phyloP scores from a whole-genome alignment of 53 echinoderm and acorn worm genomes.

The Hippasteria phrygiana region DNA sequence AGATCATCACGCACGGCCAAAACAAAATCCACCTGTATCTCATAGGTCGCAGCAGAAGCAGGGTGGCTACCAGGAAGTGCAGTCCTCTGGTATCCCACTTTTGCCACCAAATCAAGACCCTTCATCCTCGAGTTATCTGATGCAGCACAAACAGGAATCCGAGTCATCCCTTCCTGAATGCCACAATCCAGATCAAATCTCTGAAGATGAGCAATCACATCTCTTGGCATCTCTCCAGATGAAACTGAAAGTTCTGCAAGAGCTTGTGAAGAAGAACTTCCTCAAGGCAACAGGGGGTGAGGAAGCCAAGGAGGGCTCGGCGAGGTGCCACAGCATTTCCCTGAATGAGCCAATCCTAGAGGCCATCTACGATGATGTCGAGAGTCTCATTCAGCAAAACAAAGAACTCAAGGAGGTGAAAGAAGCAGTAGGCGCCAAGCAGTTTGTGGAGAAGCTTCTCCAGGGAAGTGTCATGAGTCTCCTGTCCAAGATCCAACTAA shows the following conservation, averaged over 20 bases:
- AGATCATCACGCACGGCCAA: no score
- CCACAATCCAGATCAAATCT: not conserved
- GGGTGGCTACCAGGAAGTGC: not conserved
- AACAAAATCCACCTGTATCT: no score
- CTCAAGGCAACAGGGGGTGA: not conserved
- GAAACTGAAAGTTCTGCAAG: not conserved
- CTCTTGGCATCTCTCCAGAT: not conserved
- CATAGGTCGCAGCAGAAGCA: no score
- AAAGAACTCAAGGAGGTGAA: not conserved
- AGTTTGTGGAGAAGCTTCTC: not conserved
- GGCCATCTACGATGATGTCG: constrained; percentile 31
- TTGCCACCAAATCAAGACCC: not conserved
- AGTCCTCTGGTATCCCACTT: not conserved
- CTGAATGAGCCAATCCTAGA: not conserved
- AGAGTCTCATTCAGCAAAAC: not conserved
- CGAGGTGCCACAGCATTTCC: not conserved
- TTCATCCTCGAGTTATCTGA: not conserved
- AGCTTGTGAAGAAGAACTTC: constrained; percentile 8
- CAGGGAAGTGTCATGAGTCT: not conserved
- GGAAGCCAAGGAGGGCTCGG: not conserved
- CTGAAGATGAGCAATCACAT: not conserved
- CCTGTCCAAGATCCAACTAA: not conserved
- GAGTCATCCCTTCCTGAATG: not conserved
- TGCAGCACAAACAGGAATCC: not conserved
- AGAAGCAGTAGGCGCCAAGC: not conserved